phyloP scores from a whole-genome alignment of 2,888 invertebrate genomes.

The Keiferia lycopersicella region DNA sequence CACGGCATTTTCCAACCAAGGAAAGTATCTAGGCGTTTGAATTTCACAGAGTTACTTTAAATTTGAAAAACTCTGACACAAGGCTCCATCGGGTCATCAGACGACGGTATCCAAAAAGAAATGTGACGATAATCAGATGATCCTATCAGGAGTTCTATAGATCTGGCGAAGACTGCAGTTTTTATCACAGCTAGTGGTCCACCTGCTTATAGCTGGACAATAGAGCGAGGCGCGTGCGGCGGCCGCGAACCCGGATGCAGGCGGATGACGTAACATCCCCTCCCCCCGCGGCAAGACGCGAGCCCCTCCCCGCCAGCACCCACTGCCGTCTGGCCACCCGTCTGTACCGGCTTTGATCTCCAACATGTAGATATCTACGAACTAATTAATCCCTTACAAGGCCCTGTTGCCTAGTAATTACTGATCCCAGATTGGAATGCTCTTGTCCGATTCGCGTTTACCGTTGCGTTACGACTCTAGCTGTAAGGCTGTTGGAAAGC shows the following conservation, averaged over 20 bases:
- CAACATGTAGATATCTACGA: slow-evolving; percentile 37
- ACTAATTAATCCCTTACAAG: slow-evolving; percentile 54
- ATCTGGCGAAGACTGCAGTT: background rate
- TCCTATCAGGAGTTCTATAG: background rate
- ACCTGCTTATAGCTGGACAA: slow-evolving; percentile 44
- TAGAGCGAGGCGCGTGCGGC: slow-evolving; percentile 63
- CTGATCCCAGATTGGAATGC: background rate
- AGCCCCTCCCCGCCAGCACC: slow-evolving; percentile 41
- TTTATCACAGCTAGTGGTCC: slow-evolving; percentile 36
- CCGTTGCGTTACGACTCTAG: slow-evolving; percentile 5
- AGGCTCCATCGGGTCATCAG: too few relatives aligned
- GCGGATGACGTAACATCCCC: slow-evolving; percentile 68
- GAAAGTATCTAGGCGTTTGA: too few relatives aligned
- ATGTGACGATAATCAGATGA: too few relatives aligned
- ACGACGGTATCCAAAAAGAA: too few relatives aligned
- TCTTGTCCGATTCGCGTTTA: slow-evolving; percentile 3
- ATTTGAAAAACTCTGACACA: too few relatives aligned
- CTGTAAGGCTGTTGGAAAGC: background rate
- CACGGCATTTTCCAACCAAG: too few relatives aligned
- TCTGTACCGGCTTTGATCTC: slow-evolving; percentile 64
- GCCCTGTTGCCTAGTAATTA: slow-evolving; percentile 25
- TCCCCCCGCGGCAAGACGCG: slow-evolving; percentile 38
- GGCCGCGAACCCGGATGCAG: slow-evolving; percentile 79
- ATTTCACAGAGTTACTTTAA: too few relatives aligned
- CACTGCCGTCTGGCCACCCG: slow-evolving; percentile 67